Conservation (phyloP, 2,888 invertebrate genomes). For the Sphinx pinastri region DNA sequence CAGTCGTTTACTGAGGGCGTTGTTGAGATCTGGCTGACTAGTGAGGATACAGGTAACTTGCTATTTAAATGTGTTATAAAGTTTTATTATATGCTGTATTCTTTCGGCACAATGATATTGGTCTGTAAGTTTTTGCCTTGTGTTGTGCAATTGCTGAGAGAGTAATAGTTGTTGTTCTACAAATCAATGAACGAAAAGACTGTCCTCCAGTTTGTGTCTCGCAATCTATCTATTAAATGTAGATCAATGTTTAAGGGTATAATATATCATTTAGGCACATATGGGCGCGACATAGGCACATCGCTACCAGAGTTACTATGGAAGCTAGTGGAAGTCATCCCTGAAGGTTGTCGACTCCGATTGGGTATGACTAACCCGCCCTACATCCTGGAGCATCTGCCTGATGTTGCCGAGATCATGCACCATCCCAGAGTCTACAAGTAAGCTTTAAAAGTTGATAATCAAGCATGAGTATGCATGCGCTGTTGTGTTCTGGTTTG, state of each 20-base stretch:
- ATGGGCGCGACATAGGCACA: conserved; percentile 96
- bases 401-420: conserved; percentile 94
- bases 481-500: no score
- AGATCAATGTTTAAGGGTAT: no score
- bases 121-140: background rate
- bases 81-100: no score
- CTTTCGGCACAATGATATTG: no score
- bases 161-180: no score
- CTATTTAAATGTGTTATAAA: background rate
- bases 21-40: conserved; percentile 98
- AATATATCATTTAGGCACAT: conserved; percentile 85
- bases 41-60: conserved; percentile 94
- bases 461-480: no score
- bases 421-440: conserved; percentile 94
- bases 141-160: no score
- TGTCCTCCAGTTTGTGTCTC: no score
- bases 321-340: conserved; percentile 91
- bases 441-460: conserved; percentile 47
- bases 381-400: conserved; percentile 97
- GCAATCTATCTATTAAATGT: background rate
- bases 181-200: no score
- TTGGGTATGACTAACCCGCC: conserved; percentile 99
- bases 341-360: conserved; percentile 90
- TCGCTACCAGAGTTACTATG: conserved; percentile 94
- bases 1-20: conserved; percentile 97